Evolutionary conservation across 2,113 vertebrate genomes (phyloP), one percentile per base, ranked within the genome.

Genomic region (Smithornis capensis): DNA sequence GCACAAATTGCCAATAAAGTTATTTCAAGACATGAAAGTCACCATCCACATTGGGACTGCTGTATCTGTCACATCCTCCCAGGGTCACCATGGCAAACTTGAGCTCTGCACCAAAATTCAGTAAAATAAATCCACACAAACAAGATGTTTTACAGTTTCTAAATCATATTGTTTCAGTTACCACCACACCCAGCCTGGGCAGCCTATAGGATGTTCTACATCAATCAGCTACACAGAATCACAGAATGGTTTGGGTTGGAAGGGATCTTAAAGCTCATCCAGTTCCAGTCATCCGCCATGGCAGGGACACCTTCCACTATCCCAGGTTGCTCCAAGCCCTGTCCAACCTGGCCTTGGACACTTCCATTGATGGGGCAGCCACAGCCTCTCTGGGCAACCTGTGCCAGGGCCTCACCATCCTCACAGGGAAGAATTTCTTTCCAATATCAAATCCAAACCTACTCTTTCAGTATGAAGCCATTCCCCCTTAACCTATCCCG

Each of bases 281-380:
- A 19, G 22, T 24, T 62, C 35, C 35, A 77, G 14, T 22, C 47
- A 22, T 24, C 0, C 0, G 28, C 62, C 47, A 40, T 1, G 7
- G 67, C n/a, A 37, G 24, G 18, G 55, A 76, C 47, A 62, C 24
- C 4, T 47, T 27, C 17, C 25, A 40, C 25, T 23, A 31, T 1
- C 6, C 29, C 40, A 63, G 35, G 29, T 0, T 55, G n/a, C 14
- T 76, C n/a, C 12, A 10, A 69, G 47, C 40, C n/a, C 47, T 2
- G 4, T 62, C 21, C 29, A 55, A 7, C 5, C 21, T 10, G 29
- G 35, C 5, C 55, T 5, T 27, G 63, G 21, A 35, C 40, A 23
- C 14, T 35, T 55, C n/a, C 31, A 76, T 70, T 7, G 17, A 47
- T 3, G 10, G 7, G n/a, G 29, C 62, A 75, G 53, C 24, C 62